Conservation (phyloP, 2,888 invertebrate species). For the Agriotes lineatus region DNA sequence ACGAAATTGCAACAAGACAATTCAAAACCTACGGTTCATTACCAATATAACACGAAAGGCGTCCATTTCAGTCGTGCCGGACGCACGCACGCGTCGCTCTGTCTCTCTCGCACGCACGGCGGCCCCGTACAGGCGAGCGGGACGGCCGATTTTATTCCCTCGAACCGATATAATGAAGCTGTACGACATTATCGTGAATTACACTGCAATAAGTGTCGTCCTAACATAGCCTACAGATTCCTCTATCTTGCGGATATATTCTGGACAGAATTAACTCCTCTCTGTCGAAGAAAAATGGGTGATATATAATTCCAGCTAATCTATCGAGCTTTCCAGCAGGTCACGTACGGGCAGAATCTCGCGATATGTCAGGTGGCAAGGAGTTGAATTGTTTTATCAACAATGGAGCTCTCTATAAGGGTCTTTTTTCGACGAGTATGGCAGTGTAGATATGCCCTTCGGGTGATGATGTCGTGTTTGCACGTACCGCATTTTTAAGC, state of each 20-base stretch:
- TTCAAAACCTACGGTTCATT: slow-evolving; percentile 53
- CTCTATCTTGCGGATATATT: slow-evolving; percentile 50
- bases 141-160: slow-evolving; percentile 47
- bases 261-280: slow-evolving; percentile 48
- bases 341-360: slow-evolving; percentile 35
- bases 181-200: slow-evolving; percentile 64
- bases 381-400: slow-evolving; percentile 20
- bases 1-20: slow-evolving; percentile 51
- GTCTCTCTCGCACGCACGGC: slow-evolving; percentile 28
- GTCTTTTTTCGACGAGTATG: background rate
- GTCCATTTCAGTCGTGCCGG: slow-evolving; percentile 38
- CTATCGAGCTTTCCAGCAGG: slow-evolving; percentile 34
- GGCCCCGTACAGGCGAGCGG: slow-evolving; percentile 29
- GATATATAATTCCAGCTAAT: slow-evolving; percentile 28
- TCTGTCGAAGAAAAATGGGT: slow-evolving; percentile 18
- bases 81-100: slow-evolving; percentile 38
- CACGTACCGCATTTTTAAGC: too few relatives aligned
- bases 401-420: slow-evolving; percentile 5
- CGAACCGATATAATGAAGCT: slow-evolving; percentile 61
- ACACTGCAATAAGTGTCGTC: slow-evolving; percentile 63
- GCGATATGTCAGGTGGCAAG: slow-evolving; percentile 29
- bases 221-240: slow-evolving; percentile 60
- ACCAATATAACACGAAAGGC: slow-evolving; percentile 49
- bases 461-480: too few relatives aligned
- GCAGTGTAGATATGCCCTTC: background rate